These are phyloP conservation scores for Oligia latruncula DNA, from an alignment of 2,888 invertebrate species.

Conservation along the genomic window DNA sequence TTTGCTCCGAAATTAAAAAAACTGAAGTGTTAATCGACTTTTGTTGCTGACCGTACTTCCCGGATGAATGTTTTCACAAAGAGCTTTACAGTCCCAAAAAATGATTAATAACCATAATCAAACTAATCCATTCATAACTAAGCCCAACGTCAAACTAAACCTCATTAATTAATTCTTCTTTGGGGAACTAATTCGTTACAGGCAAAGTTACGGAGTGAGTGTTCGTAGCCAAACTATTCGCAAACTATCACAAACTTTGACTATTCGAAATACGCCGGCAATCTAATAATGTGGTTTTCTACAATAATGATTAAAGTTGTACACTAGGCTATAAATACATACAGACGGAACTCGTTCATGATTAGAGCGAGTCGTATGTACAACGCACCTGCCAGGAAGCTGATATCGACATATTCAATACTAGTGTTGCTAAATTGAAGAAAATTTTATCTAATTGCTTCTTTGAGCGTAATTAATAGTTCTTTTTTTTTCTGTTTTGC, in stretches of 20 bases:
- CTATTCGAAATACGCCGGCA: conserved; percentile 3
- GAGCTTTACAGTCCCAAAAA: neutral
- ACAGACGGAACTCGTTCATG: accelerated
- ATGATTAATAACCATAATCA: conserved; percentile 10
- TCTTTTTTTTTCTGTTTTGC: no score
- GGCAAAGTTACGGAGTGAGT: conserved; percentile 35
- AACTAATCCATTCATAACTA: conserved; percentile 21
- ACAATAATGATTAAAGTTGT: neutral
- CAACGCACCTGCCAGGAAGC: accelerated
- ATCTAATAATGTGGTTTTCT: conserved; percentile 13
- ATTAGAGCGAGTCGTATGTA: no score
- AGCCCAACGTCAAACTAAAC: conserved; percentile 6
- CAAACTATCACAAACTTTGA: conserved; percentile 33
- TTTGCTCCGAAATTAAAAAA: no score
- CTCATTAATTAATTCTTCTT: conserved; percentile 44
- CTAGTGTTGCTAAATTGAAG: no score
- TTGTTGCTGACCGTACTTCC: no score
- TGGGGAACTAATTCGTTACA: conserved; percentile 43
- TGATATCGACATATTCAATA: no score
- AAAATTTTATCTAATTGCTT: no score
- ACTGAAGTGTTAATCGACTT: no score
- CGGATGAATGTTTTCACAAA: neutral
- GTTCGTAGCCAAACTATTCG: conserved; percentile 34
- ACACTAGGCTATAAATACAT: neutral
- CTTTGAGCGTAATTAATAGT: no score